These are phyloP conservation scores for Amiota mariae DNA, from an alignment of 2,888 invertebrate species.

Conservation along the genomic window DNA sequence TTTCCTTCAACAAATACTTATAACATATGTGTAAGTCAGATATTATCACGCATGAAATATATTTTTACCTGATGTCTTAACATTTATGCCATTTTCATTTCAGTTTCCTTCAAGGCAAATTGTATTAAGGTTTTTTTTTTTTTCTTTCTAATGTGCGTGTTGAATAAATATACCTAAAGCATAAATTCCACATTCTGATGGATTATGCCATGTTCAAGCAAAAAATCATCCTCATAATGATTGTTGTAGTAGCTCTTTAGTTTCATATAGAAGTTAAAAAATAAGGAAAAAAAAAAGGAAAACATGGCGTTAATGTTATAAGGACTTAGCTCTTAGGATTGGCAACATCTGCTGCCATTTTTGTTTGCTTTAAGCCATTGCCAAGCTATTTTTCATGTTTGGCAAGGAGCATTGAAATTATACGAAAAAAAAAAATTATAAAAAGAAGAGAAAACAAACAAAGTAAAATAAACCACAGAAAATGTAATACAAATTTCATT, in stretches of 20 bases:
- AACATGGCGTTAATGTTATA: conserved; percentile 4
- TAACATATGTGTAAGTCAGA: too few species aligned
- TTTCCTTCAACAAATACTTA: not conserved
- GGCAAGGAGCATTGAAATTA: not conserved
- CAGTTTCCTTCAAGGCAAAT: not conserved
- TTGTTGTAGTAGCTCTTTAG: too few species aligned
- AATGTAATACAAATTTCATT: too few species aligned
- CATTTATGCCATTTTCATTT: not conserved
- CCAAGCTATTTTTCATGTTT: conserved; percentile 2
- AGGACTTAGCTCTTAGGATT: not conserved
- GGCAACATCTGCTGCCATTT: not conserved
- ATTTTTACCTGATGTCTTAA: not conserved
- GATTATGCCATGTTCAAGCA: conserved; percentile 60
- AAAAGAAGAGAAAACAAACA: too few species aligned
- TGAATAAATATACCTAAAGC: not conserved
- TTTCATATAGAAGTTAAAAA: not conserved
- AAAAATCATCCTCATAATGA: too few species aligned
- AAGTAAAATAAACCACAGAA: too few species aligned
- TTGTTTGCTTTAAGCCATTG: not conserved
- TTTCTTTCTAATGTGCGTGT: conserved; percentile 6
- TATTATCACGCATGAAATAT: not conserved
- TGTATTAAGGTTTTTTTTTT: not conserved
- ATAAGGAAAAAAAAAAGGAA: not conserved
- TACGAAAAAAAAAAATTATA: not conserved
- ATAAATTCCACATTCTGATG: conserved; percentile 48